Base-by-base conservation (phyloP, 2,113 vertebrate genomes). In the Myotis davidii region DNA sequence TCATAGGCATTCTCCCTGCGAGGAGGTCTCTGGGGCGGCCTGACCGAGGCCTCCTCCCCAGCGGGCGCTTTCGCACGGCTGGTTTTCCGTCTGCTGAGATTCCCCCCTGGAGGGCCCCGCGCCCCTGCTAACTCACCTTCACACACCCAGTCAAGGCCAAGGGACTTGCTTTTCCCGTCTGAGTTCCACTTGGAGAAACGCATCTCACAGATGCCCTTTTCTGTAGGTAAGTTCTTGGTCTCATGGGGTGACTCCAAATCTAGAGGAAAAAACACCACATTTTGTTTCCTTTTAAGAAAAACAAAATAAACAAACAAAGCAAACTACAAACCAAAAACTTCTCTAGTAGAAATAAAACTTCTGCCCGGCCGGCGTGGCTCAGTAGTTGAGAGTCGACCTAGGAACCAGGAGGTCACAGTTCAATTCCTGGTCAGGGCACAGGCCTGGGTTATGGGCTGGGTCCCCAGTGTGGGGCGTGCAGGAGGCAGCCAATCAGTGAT, bases 1-100 rank as follows among this genome's bases (percentile, higher is more conserved):
- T 92, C 88, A 6, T 85, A 96, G 21, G 94, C 32, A 13, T 69
- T 97, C 90, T 98, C 97, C 85, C 78, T 92, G 2, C 9, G 61
- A 16, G 37, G 94, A 10, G 65, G 59, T 61, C 67, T 92, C 7
- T 78, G 64, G 0, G 61, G 94, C 0, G 91, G 18, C 9, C 72
- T 45, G 0, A 64, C 48, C 6, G 81, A 11, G 9, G 89, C 21
- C 85, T 59, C 27, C 87, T 79, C 79, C 69, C 8, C 14, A 5
- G 65, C 0, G 9, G 91, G 85, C 0, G 21, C 20, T 37, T 85
- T 85, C 10, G 25, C 59, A 64, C 5, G 29, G 67, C 8, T 77
- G 70, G 17, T 25, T 67, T 23, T 3, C 73, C 9, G 21, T 27
- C 23, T 73, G 27, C 9, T 82, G 56, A 65, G 12, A 72, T 4